Percentiles rank a stretch among this genome's conserved stretches.
phyloP scores from a whole-genome alignment of 2,113 vertebrate genomes.

The Propithecus coquereli region DNA sequence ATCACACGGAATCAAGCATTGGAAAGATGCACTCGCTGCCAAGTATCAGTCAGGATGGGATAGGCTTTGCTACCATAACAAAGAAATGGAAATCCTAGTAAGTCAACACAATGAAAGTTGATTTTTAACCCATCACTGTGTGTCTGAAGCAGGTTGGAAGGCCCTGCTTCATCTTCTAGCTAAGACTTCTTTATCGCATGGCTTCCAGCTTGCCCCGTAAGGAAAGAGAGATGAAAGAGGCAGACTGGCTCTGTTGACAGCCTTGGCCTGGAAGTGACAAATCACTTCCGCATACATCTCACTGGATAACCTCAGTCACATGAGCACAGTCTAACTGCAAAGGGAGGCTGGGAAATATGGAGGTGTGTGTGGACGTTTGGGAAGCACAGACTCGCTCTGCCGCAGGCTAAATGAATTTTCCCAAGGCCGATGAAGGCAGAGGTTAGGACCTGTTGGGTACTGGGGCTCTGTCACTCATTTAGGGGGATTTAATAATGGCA shows the following conservation, averaged over 20 bases:
- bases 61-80: neutral
- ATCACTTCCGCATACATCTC: neutral
- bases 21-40: neutral
- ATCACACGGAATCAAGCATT: neutral
- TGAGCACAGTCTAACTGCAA: neutral
- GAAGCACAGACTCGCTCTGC: fast-evolving
- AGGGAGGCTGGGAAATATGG: neutral
- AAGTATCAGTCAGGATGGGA: neutral
- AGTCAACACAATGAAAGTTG: neutral
- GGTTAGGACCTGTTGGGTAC: neutral
- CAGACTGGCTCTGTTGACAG: neutral
- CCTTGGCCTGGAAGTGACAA: neutral
- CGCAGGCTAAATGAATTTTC: neutral
- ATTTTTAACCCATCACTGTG: neutral
- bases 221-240: neutral
- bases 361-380: fast-evolving
- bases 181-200: neutral
- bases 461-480: neutral
- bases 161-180: neutral
- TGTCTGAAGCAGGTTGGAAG: neutral
- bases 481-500: neutral
- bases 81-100: neutral
- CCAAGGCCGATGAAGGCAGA: neutral
- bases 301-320: neutral
- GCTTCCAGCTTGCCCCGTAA: neutral